Evolutionary conservation across 2,797 vertebrate species (phyloP).

Genomic region (Emys orbicularis): DNA sequence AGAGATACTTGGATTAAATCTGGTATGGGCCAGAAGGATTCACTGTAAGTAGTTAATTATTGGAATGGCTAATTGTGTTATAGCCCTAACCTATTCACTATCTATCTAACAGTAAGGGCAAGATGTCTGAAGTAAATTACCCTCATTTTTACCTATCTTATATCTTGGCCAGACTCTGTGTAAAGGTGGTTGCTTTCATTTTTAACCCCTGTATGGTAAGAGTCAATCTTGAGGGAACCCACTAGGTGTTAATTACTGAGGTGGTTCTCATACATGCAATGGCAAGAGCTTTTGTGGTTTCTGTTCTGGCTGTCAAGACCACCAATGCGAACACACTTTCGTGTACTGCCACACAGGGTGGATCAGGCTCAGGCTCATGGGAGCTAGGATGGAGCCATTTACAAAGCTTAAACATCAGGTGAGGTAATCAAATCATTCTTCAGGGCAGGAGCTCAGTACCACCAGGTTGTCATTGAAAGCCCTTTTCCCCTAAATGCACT

Average conservation of each 20-base stretch:
- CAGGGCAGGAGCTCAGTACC: background rate
- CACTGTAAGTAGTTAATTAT: background rate
- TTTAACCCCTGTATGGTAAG: background rate
- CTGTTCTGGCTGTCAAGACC: background rate
- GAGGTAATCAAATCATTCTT: background rate
- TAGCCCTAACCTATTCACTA: background rate
- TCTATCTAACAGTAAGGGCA: background rate
- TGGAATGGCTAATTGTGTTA: background rate
- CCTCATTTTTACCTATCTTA: background rate
- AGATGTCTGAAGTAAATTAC: background rate
- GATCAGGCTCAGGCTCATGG: background rate
- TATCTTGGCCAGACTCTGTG: background rate
- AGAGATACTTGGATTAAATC: background rate
- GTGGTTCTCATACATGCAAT: background rate
- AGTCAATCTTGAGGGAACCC: background rate
- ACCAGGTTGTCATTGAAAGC: background rate
- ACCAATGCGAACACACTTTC: background rate
- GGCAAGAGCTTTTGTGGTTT: background rate
- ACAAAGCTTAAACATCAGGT: background rate
- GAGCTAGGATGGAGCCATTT: background rate
- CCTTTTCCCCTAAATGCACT: background rate
- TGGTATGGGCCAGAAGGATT: background rate
- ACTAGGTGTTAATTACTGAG: background rate
- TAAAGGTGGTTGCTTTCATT: background rate
- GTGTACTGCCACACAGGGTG: background rate